A percentile compares a stretch with the other conserved stretches of the same genome.
Evolutionary conservation across 2,113 vertebrate species (phyloP).

Genomic region (Clarias gariepinus): DNA sequence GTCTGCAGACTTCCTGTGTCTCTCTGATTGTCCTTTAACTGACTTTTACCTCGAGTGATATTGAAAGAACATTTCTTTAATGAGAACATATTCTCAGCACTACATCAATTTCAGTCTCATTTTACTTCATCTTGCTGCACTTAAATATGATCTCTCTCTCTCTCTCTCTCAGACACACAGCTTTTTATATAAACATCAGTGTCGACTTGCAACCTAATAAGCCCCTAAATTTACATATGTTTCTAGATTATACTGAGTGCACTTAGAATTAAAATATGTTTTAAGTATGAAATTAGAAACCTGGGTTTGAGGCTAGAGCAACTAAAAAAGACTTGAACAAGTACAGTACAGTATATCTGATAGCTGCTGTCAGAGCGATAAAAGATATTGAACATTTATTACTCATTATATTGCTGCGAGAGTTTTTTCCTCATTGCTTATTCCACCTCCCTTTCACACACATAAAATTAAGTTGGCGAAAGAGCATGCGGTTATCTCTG

Average conservation of each 20-base stretch:
- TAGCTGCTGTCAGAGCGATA: not conserved
- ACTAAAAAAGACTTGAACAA: too few relatives aligned
- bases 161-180: too few relatives aligned
- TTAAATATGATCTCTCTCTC: not conserved
- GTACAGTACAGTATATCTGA: not conserved
- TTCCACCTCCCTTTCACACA: not conserved
- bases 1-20: not conserved
- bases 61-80: not conserved
- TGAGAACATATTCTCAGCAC: not conserved
- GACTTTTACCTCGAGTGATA: not conserved
- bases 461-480: not conserved
- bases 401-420: not conserved
- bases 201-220: not conserved
- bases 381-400: not conserved
- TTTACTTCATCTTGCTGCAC: not conserved
- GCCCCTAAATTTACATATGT: not conserved
- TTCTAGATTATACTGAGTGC: not conserved
- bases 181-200: not conserved
- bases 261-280: not conserved
- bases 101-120: not conserved
- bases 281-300: not conserved
- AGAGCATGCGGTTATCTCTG: conserved; percentile 6
- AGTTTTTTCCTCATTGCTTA: not conserved
- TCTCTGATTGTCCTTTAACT: not conserved
- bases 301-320: not conserved